Evolutionary conservation across 2,113 vertebrate species (phyloP).

Genomic region (Protobothrops flavoviridis): DNA sequence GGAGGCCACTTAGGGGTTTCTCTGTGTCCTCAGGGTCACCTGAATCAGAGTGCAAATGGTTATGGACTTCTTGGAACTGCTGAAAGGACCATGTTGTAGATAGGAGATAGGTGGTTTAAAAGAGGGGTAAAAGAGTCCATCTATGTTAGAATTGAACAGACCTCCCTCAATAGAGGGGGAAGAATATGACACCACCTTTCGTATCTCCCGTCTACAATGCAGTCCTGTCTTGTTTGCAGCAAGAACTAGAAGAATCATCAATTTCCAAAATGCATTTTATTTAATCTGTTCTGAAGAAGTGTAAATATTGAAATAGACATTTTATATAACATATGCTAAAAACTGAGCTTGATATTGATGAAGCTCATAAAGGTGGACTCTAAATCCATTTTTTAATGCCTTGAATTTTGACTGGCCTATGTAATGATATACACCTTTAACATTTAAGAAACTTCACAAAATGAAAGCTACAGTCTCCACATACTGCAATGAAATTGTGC

Average conservation of each 20-base stretch:
- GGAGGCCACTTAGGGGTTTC: background rate
- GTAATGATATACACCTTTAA: background rate
- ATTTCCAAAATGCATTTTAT: background rate
- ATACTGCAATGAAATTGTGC: background rate
- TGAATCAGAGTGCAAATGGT: background rate
- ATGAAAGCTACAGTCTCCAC: rapidly evolving
- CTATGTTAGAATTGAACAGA: background rate
- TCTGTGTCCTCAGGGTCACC: background rate
- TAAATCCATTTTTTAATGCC: background rate
- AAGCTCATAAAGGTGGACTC: background rate
- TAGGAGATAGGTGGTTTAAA: background rate
- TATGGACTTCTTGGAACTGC: background rate
- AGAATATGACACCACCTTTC: background rate
- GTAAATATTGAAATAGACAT: background rate
- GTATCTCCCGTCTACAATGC: background rate
- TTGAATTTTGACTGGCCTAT: background rate
- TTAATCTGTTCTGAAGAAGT: background rate
- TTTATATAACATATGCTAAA: background rate
- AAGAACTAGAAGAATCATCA: background rate
- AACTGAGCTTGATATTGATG: background rate
- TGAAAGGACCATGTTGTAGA: background rate
- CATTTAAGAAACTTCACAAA: background rate
- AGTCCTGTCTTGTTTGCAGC: background rate
- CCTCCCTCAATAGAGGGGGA: background rate
- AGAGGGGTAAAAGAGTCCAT: background rate